These are phyloP conservation scores for Rhagophthalmus giganteus DNA, from an alignment of 2,888 invertebrate genomes.

Conservation along the genomic window DNA sequence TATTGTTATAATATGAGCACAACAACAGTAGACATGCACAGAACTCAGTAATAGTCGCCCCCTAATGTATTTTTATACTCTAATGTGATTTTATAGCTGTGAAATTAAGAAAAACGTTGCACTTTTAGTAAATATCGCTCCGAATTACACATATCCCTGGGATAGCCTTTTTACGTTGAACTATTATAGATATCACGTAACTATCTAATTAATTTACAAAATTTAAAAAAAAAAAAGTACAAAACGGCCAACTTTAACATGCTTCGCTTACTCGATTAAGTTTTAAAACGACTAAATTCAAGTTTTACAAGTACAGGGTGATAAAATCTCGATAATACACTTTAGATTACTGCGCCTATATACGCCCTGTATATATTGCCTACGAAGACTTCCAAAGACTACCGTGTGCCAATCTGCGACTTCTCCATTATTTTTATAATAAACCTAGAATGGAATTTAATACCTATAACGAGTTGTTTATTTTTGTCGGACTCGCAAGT, in stretches of 20 bases:
- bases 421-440: conserved; percentile 26
- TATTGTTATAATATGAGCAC: conserved; percentile 54
- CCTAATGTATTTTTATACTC: conserved; percentile 37
- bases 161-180: no score
- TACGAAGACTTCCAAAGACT: conserved; percentile 23
- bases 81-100: conserved; percentile 30
- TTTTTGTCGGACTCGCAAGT: no score
- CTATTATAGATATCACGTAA: no score
- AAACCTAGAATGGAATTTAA: no score
- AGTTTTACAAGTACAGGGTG: conserved; percentile 5
- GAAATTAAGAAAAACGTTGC: conserved; percentile 4
- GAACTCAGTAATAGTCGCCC: not conserved
- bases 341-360: no score
- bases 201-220: no score
- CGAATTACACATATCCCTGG: conserved; percentile 13
- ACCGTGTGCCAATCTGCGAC: conserved; percentile 30
- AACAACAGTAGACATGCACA: conserved; percentile 51
- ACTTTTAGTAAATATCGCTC: not conserved
- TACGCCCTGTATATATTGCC: no score
- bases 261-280: not conserved
- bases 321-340: no score
- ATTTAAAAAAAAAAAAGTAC: no score
- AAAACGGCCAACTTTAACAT: no score
- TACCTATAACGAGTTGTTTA: no score
- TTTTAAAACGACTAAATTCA: not conserved